Base-by-base conservation (phyloP, 2,113 vertebrate species). In the Sinocyclocheilus anshuiensis region DNA sequence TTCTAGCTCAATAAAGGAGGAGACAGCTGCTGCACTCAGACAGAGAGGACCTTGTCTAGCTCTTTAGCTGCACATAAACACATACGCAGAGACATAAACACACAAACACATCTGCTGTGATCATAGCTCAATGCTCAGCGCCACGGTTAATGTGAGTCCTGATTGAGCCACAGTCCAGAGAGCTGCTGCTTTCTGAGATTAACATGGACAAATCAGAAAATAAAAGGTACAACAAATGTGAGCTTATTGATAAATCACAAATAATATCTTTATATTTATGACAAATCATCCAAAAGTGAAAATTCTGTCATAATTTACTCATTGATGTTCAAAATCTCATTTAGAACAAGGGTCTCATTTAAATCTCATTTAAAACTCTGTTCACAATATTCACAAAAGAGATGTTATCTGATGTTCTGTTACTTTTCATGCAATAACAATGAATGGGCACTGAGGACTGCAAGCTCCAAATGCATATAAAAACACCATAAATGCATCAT, bases 1-100 rank as follows among this genome's bases (percentile, higher is more conserved):
- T 93, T 94, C 91, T 92, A 94, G 94, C 92, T 93, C 94, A 92
- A 93, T 94, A 94, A 94, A 90, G 89, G 74, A 85, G 91, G 90
- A 93, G 92, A 94, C 92, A 90, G 93, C 91, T 93, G 91, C 93
- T 93, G 90, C 92, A 89, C 89, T 91, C 91, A 91, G 90, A 93
- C 92, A 93, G 91, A 90, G 90, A 90, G 83, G 83, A 87, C 90
- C 92, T 93, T 92, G 92, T 94, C 92, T 90, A 78, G 63, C 48
- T 88, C 86, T 88, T 89, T 86, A 84, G 84, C 90, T 78, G 67
- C 90, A 90, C 89, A 36, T 82, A 81, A 86, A 89, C 69, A 81
- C 55, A 88, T 84, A 86, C 18, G 33, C 77, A 85, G 36, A 22
- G 20, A 65, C 36, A 84, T 82, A 86, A 86, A 89, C 36, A 81